A percentile compares a stretch with the other conserved stretches of the same genome.
These are phyloP conservation scores for Cactoblastis cactorum DNA, from an alignment of 2,888 invertebrate species.

Conservation along the genomic window DNA sequence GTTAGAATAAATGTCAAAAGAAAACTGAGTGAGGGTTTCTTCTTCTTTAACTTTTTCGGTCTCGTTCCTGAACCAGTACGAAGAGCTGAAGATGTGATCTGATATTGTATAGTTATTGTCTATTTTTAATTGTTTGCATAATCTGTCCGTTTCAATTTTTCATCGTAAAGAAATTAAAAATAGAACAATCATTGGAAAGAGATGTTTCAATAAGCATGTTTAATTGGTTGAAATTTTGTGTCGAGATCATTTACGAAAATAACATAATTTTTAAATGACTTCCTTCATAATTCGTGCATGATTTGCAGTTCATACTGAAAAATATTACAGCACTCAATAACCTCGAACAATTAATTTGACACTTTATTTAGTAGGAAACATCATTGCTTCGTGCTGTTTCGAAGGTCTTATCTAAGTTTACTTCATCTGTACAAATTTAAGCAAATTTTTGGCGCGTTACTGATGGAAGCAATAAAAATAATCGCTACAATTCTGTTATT, in stretches of 20 bases:
- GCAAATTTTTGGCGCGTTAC: not conserved
- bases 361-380: not conserved
- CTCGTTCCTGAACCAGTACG: too few relatives aligned
- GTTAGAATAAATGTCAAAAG: too few relatives aligned
- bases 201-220: too few relatives aligned
- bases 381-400: not conserved
- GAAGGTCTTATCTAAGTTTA: not conserved
- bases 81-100: too few relatives aligned
- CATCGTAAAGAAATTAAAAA: too few relatives aligned
- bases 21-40: too few relatives aligned
- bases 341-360: not conserved
- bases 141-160: too few relatives aligned
- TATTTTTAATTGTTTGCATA: too few relatives aligned
- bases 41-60: too few relatives aligned
- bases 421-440: not conserved
- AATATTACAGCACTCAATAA: too few relatives aligned
- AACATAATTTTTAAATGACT: not conserved
- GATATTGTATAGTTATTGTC: too few relatives aligned
- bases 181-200: too few relatives aligned
- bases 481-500: not conserved
- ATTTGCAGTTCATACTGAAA: not conserved
- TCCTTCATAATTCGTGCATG: not conserved
- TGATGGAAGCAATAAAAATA: not conserved
- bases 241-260: not conserved
- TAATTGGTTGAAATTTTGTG: not conserved